Conservation (phyloP, 2,113 vertebrate species). For the Protobothrops mucrosquamatus region DNA sequence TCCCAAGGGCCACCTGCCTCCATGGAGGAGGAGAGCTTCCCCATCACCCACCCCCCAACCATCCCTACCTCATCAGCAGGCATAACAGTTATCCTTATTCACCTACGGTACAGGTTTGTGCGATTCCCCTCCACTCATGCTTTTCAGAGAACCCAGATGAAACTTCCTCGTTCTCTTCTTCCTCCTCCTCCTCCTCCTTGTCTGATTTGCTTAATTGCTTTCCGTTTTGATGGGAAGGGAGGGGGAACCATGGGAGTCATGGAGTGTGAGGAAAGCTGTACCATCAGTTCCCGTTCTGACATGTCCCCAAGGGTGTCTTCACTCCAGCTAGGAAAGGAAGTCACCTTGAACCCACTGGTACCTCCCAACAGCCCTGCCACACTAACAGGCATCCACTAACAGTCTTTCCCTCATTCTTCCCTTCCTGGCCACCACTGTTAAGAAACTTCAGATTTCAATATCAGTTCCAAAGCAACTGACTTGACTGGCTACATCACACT, state of each 20-base stretch:
- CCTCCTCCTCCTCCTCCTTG: neutral
- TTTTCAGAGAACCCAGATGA: neutral
- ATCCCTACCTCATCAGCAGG: neutral
- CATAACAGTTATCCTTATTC: neutral
- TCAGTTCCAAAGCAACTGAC: neutral
- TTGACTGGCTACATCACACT: neutral
- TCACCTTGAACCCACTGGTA: neutral
- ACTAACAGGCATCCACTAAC: neutral
- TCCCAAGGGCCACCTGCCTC: neutral
- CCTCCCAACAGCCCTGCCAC: neutral
- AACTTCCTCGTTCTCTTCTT: neutral
- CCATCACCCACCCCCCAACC: neutral
- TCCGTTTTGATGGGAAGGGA: neutral
- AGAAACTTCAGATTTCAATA: neutral
- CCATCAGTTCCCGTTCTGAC: neutral
- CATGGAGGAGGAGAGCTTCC: neutral
- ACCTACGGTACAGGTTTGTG: neutral
- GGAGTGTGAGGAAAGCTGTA: neutral
- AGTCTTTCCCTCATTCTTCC: neutral
- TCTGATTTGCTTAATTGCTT: neutral
- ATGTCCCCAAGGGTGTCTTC: neutral
- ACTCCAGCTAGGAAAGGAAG: neutral
- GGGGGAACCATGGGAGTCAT: neutral
- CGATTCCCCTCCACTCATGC: neutral
- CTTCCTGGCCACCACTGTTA: neutral